Base-by-base conservation (phyloP, 2,888 invertebrate genomes). In the Branchellion lobata region DNA sequence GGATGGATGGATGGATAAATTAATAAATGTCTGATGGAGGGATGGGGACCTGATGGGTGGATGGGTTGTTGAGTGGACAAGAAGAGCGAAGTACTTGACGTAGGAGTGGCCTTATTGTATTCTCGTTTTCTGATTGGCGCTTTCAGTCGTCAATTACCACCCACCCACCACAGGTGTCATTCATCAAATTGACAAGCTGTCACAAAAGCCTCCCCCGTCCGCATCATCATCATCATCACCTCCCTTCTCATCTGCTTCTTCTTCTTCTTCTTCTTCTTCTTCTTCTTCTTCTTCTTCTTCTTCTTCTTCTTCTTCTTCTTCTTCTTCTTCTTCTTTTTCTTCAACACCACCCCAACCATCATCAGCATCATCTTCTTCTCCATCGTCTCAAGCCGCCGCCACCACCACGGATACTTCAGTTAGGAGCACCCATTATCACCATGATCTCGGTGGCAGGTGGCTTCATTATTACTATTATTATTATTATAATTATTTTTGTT, bases 111-210 rank as follows among this genome's bases (percentile, higher is more conserved):
- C n/a, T n/a, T n/a, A n/a, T n/a, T n/a, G n/a, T n/a, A n/a, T n/a
- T n/a, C n/a, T n/a, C n/a, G n/a, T n/a, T n/a, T n/a, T n/a, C n/a
- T n/a, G n/a, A n/a, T n/a, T n/a, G n/a, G n/a, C n/a, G n/a, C n/a
- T n/a, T n/a, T n/a, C n/a, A n/a, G n/a, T n/a, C n/a, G n/a, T n/a
- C n/a, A n/a, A n/a, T n/a, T n/a, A n/a, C n/a, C n/a, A n/a, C n/a
- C n/a, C n/a, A n/a, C n/a, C n/a, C n/a, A n/a, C n/a, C 36, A 27
- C 79, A 83, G 90, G 90, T 74, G 96, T 96, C n/a, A 91, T 96
- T 89, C 94, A 96, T 89, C 96, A 96, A 89, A 91, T 93, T 80
- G 89, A 90, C 85, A 91, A 92, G 84, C 88, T 93, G 82, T 86
- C 86, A 65, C 92, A 92, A 33, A 34, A 57, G 1, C 77, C 77